Conservation (phyloP, 2,797 vertebrate genomes). For the Lacerta agilis region DNA sequence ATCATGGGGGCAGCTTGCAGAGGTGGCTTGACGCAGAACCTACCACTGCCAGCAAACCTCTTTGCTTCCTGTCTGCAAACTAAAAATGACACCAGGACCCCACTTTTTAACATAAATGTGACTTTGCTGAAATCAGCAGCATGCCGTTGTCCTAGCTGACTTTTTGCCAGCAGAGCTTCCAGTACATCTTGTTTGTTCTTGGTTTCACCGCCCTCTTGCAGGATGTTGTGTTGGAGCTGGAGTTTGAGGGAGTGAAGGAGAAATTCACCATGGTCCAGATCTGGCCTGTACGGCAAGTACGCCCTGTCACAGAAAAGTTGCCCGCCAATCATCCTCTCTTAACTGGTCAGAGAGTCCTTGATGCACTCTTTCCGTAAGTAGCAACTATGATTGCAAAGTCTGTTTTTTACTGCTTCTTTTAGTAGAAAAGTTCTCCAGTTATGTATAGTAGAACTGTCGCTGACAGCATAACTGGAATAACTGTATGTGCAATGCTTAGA, state of each 20-base stretch:
- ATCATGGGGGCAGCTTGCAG: neutral
- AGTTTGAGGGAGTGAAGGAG: conserved; percentile 95
- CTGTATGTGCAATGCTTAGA: neutral
- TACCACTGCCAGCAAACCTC: neutral
- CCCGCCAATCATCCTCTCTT: conserved; percentile 92
- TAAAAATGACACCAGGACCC: neutral
- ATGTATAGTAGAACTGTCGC: neutral
- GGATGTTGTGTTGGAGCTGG: conserved; percentile 96
- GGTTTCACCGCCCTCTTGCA: conserved; percentile 60
- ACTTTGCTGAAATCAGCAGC: neutral
- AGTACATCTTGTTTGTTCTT: conserved; percentile 9
- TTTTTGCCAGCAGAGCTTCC: neutral
- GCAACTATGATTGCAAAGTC: neutral
- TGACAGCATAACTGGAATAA: neutral
- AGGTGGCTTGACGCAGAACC: neutral
- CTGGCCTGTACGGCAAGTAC: conserved; percentile 96
- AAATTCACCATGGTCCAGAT: conserved; percentile 97
- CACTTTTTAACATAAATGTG: neutral
- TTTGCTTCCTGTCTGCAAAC: neutral
- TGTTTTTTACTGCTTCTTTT: neutral
- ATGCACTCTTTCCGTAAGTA: conserved; percentile 94
- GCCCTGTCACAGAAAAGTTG: conserved; percentile 96
- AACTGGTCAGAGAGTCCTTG: conserved; percentile 88
- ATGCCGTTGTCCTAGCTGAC: neutral
- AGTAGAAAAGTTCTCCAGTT: neutral